These are phyloP conservation scores for Drosophila malerkotliana DNA, from an alignment of 1,140 invertebrate genomes.

Conservation along the genomic window DNA sequence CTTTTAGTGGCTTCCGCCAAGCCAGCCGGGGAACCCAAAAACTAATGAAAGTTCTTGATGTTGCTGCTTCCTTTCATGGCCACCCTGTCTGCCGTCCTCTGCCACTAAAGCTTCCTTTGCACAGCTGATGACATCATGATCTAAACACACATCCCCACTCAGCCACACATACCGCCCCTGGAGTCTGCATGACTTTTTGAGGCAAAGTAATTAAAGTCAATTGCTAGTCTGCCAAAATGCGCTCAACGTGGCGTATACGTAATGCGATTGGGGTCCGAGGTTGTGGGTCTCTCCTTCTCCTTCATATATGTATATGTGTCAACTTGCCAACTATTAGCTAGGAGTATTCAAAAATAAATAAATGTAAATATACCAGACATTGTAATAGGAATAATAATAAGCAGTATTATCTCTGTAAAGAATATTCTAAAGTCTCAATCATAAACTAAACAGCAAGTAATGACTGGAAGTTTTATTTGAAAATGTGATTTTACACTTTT, in stretches of 20 bases:
- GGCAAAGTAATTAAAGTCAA: slow-evolving; percentile 77
- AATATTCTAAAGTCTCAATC: not conserved
- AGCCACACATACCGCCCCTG: slow-evolving; percentile 7
- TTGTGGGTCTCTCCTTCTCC: not conserved
- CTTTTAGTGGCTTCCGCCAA: slow-evolving; percentile 58
- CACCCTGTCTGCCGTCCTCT: not conserved
- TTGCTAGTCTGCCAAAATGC: slow-evolving; percentile 75
- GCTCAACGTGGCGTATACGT: slow-evolving; percentile 69
- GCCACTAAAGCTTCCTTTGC: slow-evolving; percentile 7
- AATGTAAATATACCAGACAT: no score
- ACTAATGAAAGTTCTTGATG: slow-evolving; percentile 66
- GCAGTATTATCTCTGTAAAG: not conserved
- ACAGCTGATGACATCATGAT: slow-evolving; percentile 45
- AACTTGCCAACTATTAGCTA: slow-evolving; percentile 45
- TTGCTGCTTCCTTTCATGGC: slow-evolving; percentile 6
- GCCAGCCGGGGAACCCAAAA: slow-evolving; percentile 36
- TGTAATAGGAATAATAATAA: no score
- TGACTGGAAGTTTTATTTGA: slow-evolving; percentile 16
- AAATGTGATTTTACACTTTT: slow-evolving; percentile 37
- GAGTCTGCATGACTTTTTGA: slow-evolving; percentile 58
- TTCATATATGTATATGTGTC: not conserved
- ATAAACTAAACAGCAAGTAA: not conserved
- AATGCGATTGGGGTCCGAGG: slow-evolving; percentile 47
- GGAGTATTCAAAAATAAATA: no score
- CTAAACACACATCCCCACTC: slow-evolving; percentile 28